Evolutionary conservation across 2,113 vertebrate species (phyloP).

Genomic region (Callorhinus ursinus): DNA sequence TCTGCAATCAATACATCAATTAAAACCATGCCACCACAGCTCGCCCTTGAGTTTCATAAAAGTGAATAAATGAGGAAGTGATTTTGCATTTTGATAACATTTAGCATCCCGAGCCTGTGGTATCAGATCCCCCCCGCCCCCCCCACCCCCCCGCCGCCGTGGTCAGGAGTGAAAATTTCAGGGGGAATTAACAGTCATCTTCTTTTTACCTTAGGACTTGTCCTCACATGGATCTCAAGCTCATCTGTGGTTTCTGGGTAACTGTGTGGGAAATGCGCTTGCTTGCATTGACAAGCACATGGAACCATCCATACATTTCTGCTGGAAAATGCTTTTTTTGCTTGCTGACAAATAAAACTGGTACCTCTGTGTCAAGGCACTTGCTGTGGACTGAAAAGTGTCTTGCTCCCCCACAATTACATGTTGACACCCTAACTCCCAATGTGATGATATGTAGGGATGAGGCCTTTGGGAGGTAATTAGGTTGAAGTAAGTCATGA

Average conservation of each 20-base stretch:
- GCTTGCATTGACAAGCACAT: neutral
- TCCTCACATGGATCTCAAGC: neutral
- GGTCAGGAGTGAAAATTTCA: neutral
- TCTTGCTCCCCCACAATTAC: neutral
- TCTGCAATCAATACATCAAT: slow-evolving; percentile 81
- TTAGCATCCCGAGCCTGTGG: neutral
- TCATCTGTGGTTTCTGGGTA: neutral
- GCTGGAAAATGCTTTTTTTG: neutral
- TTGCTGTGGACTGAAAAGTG: neutral
- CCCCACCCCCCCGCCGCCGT: too few relatives aligned
- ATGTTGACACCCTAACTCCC: neutral
- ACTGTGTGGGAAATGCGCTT: neutral
- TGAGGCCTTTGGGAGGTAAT: neutral
- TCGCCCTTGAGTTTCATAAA: slow-evolving; percentile 74
- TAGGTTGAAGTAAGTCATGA: neutral
- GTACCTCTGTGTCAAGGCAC: neutral
- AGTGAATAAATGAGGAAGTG: slow-evolving; percentile 55
- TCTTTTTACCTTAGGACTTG: neutral
- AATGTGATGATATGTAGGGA: neutral
- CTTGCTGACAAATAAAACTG: neutral
- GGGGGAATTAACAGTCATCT: neutral
- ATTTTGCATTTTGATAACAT: slow-evolving; percentile 47
- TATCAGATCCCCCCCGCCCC: neutral
- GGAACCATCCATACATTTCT: neutral
- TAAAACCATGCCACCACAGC: slow-evolving; percentile 73